Evolutionary conservation across 2,113 vertebrate genomes (phyloP).

Genomic region (Sceloporus undulatus): DNA sequence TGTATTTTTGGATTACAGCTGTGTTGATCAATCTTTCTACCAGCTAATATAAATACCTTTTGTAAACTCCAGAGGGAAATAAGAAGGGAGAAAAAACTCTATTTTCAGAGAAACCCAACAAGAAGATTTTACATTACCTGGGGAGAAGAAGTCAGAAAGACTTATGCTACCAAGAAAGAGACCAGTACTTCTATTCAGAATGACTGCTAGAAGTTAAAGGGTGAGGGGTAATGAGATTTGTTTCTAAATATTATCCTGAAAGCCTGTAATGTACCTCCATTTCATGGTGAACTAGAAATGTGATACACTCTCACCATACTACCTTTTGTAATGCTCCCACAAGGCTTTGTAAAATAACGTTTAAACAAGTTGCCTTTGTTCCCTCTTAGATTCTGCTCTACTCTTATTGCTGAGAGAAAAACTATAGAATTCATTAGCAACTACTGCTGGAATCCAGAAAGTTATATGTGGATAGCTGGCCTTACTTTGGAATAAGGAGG

Average conservation of each 20-base stretch:
- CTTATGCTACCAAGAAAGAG: not conserved
- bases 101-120: not conserved
- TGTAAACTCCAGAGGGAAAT: not conserved
- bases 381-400: slow-evolving; percentile 15
- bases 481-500: not conserved
- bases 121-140: slow-evolving; percentile 6
- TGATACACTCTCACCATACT: not conserved
- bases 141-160: slow-evolving; percentile 33
- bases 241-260: slow-evolving; percentile 27
- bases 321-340: not conserved
- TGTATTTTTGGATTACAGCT: not conserved
- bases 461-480: not conserved
- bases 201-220: slow-evolving; percentile 31
- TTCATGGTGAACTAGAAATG: slow-evolving; percentile 1
- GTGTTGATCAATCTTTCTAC: not conserved
- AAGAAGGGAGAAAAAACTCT: not conserved
- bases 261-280: not conserved
- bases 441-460: not conserved
- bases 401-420: not conserved
- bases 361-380: slow-evolving; percentile 11
- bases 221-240: slow-evolving; percentile 19
- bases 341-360: slow-evolving; percentile 21
- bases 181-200: not conserved
- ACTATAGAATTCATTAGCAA: not conserved
- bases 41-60: not conserved